Evolutionary conservation across 2,888 invertebrate species (phyloP), one percentile per base, ranked within the genome.

Genomic region (Idaea dimidiata): DNA sequence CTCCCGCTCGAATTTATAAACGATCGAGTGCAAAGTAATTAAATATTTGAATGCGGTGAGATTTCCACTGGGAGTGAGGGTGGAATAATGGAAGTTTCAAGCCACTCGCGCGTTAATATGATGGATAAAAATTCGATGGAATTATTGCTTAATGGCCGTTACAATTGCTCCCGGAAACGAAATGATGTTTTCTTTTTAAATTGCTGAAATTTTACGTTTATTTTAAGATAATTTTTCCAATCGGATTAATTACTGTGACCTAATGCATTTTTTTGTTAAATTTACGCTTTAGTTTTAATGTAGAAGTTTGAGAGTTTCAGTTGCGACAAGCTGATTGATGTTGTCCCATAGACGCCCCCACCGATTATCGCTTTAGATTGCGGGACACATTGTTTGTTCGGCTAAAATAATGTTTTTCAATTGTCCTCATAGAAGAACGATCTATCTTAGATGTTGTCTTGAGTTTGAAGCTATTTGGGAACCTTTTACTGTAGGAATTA

Each of bases 31-130:
- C 84, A 79, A 87, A 89, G 90, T 92, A 91, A 92, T 92, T 92
- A 92, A 92, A 91, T 92, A 91, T 92, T 92, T 90, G 91, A 89
- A 90, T 90, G 91, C 87, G 90, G 90, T 80, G 88, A 90, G 91
- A 91, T 91, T 91, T 91, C 91, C 91, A 83, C 87, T 73, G 89
- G 89, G 91, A 91, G 81, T 75, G 80, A 80, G 83, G 80, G 75
- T 66, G 80, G 78, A 84, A 84, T 89, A 90, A 90, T 89, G 89
- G 89, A 85, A 76, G 81, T 80, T 80, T 77, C 78, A 78, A 80
- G 72, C 75, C 81, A 77, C 79, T 80, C 75, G 75, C 78, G 86
- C 87, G 84, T 83, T 86, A 88, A 86, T 84, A 84, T 90, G 89
- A 90, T 90, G 88, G 90, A 89, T 90, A 90, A 87, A 91, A 88